A percentile compares a stretch with the other conserved stretches of the same genome.
Evolutionary conservation across 1,140 invertebrate species (phyloP).

Genomic region (Antheraea pernyi): DNA sequence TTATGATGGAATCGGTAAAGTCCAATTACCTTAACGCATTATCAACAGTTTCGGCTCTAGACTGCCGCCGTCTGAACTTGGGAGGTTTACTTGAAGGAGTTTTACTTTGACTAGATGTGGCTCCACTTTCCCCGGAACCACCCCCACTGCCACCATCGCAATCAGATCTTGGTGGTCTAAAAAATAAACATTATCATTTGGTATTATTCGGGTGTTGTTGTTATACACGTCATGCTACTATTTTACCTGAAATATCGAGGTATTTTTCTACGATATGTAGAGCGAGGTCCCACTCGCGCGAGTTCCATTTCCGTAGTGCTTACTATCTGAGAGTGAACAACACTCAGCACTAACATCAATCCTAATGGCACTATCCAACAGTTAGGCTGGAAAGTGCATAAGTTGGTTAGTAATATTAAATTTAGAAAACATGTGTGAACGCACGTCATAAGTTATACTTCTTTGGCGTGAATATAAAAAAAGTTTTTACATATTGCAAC

Average conservation of each 20-base stretch:
- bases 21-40: slow-evolving; percentile 48
- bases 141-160: slow-evolving; percentile 66
- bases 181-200: slow-evolving; percentile 6
- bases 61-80: slow-evolving; percentile 58
- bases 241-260: slow-evolving; percentile 63
- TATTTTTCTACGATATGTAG: slow-evolving; percentile 61
- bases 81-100: slow-evolving; percentile 48
- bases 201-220: neutral
- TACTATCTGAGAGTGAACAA: slow-evolving; percentile 95
- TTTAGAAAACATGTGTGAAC: no score
- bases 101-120: slow-evolving; percentile 68
- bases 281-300: slow-evolving; percentile 60
- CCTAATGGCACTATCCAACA: slow-evolving; percentile 85
- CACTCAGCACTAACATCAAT: slow-evolving; percentile 89
- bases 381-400: slow-evolving; percentile 45
- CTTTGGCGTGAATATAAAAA: no score
- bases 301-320: slow-evolving; percentile 83
- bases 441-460: no score
- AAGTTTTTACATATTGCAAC: no score
- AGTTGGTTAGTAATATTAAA: neutral
- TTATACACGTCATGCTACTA: neutral
- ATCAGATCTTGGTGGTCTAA: slow-evolving; percentile 57
- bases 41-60: slow-evolving; percentile 53
- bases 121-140: slow-evolving; percentile 63
- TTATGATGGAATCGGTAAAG: neutral